Percentiles rank a stretch among this genome's conserved stretches.
Evolutionary conservation across 2,797 vertebrate species (phyloP).

Genomic region (Arremon brunneinucha): DNA sequence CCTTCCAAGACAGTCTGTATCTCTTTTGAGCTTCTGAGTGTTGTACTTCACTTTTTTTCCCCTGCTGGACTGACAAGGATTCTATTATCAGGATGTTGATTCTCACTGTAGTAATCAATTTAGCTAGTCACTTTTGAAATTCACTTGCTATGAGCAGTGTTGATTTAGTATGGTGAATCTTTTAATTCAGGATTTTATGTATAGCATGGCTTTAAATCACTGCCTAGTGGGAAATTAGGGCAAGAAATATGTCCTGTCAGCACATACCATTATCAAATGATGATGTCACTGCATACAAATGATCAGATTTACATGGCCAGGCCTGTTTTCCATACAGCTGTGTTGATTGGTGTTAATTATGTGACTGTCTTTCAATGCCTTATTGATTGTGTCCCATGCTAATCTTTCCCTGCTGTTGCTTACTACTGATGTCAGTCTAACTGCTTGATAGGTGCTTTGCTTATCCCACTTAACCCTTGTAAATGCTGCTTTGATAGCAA

Average conservation of each 20-base stretch:
- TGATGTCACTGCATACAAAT: constrained; percentile 42
- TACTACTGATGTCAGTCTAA: neutral
- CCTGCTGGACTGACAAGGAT: neutral
- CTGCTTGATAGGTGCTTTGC: neutral
- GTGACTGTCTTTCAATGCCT: constrained; percentile 26
- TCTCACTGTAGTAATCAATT: neutral
- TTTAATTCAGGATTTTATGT: neutral
- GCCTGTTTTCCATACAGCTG: constrained; percentile 41
- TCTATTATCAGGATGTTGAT: neutral
- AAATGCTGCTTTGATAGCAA: neutral
- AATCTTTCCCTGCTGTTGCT: constrained; percentile 15
- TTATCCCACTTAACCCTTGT: neutral
- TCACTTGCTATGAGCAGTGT: neutral
- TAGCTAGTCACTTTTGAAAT: neutral
- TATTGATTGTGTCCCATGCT: constrained; percentile 54
- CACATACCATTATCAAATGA: neutral
- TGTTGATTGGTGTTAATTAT: constrained; percentile 55
- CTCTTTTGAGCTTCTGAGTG: neutral
- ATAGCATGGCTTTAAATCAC: neutral
- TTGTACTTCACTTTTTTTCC: neutral
- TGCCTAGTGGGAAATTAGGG: neutral
- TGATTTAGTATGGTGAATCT: neutral
- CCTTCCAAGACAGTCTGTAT: neutral
- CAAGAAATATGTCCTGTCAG: neutral
- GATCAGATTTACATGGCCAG: constrained; percentile 36